Conservation (phyloP, 2,888 invertebrate genomes). For the Teleiodes luculella region DNA sequence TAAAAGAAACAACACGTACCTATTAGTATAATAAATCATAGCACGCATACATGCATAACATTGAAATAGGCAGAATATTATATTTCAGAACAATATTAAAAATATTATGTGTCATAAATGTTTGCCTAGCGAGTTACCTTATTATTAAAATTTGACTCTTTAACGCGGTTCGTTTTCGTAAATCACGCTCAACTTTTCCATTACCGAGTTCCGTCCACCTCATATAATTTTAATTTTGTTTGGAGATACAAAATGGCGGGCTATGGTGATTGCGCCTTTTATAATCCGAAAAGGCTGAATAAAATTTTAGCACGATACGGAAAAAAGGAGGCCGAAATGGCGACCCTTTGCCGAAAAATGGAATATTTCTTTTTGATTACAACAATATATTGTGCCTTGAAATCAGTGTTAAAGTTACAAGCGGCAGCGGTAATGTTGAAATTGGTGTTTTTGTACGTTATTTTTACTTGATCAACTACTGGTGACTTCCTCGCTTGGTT, state of each 20-base stretch:
- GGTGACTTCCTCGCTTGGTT: no score
- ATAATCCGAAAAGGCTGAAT: slow-evolving; percentile 72
- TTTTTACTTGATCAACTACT: no score
- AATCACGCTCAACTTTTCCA: slow-evolving; percentile 7
- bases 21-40: no score
- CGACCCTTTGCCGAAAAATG: slow-evolving; percentile 64
- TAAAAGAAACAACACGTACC: no score
- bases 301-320: slow-evolving; percentile 74
- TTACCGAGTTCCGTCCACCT: background rate
- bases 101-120: no score
- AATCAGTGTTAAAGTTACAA: slow-evolving; percentile 30
- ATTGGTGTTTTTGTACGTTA: no score
- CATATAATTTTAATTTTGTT: slow-evolving; percentile 11
- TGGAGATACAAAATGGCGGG: slow-evolving; percentile 35
- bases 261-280: slow-evolving; percentile 37
- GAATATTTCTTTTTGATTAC: slow-evolving; percentile 79
- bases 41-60: no score
- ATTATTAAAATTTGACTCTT: no score
- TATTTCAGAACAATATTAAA: no score
- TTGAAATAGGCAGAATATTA: no score
- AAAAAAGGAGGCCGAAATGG: slow-evolving; percentile 60
- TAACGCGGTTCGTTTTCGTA: no score
- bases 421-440: slow-evolving; percentile 24
- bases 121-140: no score
- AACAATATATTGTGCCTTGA: slow-evolving; percentile 72